Conservation (phyloP, 1,140 invertebrate genomes). For the Anastatus disparis region DNA sequence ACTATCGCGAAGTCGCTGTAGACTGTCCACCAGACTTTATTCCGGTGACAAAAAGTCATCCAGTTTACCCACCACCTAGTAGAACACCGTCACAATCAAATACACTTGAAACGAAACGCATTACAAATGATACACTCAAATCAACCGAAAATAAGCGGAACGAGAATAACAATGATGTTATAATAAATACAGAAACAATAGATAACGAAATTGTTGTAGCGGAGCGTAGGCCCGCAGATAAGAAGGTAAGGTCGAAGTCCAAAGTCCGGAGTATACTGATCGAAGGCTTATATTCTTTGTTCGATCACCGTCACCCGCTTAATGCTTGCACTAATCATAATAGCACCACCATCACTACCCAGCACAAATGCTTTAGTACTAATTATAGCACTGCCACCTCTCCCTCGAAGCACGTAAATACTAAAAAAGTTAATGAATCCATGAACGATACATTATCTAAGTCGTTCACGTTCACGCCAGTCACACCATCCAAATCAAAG, state of each 20-base stretch:
- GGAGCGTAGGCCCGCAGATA: constrained; percentile 46
- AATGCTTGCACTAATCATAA: background rate
- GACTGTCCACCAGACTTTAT: constrained; percentile 81
- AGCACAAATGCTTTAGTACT: background rate
- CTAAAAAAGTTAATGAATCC: background rate
- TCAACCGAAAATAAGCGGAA: constrained; percentile 25
- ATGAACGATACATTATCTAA: constrained; percentile 24
- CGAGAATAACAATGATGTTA: constrained; percentile 36
- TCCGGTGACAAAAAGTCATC: constrained; percentile 77
- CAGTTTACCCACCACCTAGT: constrained; percentile 76
- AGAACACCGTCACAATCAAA: constrained; percentile 53
- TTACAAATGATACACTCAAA: constrained; percentile 3
- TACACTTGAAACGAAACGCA: constrained; percentile 47
- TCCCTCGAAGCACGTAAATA: background rate
- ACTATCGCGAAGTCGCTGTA: constrained; percentile 77
- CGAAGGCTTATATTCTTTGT: constrained; percentile 55
- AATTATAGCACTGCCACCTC: background rate
- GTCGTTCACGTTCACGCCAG: constrained; percentile 24
- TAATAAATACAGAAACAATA: background rate
- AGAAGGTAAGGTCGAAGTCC: constrained; percentile 65
- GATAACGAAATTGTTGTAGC: constrained; percentile 41
- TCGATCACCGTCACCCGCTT: constrained; percentile 40
- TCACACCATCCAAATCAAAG: background rate
- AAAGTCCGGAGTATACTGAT: constrained; percentile 57
- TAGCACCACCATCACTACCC: background rate